Percentiles rank a stretch among this genome's conserved stretches.
Evolutionary conservation across 2,888 invertebrate species (phyloP).

Genomic region (Cheiracanthium punctorium): DNA sequence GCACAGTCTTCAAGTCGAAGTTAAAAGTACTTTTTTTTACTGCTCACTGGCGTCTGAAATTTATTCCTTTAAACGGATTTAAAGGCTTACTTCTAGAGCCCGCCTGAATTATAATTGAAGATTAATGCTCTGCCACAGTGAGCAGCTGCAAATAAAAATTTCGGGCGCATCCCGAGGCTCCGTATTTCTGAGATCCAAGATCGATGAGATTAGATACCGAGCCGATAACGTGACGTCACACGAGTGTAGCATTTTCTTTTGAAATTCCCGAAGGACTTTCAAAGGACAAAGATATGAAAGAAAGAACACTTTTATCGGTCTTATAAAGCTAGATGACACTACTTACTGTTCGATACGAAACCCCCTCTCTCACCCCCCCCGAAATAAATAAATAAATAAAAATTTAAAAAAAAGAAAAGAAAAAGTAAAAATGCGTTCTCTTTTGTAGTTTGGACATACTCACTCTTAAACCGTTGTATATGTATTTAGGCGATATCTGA

Average conservation of each 20-base stretch:
- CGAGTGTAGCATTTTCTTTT: background rate
- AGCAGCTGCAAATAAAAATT: background rate
- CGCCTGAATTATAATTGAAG: background rate
- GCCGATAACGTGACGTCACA: conserved; percentile 3
- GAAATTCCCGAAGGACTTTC: background rate
- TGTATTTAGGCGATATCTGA: too few species aligned
- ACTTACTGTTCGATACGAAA: too few species aligned
- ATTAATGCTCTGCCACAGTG: background rate
- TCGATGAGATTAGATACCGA: background rate
- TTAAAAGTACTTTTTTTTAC: background rate
- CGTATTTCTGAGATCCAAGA: background rate
- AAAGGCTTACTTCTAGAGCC: background rate
- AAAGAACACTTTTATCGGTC: too few species aligned
- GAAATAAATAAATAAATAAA: too few species aligned
- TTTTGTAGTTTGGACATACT: too few species aligned
- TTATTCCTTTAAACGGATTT: background rate
- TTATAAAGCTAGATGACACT: too few species aligned
- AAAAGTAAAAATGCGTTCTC: too few species aligned
- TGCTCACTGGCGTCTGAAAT: background rate
- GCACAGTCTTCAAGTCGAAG: too few species aligned
- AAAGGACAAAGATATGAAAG: background rate
- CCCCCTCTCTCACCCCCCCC: too few species aligned
- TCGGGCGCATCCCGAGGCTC: background rate
- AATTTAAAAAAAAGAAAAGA: too few species aligned
- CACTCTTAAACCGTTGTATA: too few species aligned